Conservation (phyloP, 1,140 invertebrate species). For the Pseudomyrmex sp. region DNA sequence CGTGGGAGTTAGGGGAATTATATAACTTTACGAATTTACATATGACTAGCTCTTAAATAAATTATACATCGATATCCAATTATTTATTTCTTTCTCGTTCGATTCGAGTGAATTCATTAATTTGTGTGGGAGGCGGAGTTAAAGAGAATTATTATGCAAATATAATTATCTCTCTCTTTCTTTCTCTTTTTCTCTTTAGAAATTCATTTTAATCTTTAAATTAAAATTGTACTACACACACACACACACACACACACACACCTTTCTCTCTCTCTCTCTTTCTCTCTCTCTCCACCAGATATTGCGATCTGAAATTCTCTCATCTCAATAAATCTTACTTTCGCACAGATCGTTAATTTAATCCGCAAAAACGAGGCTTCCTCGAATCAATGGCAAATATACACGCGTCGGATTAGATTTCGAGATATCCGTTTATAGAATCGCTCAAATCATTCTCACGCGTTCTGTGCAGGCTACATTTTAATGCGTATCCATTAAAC, state of each 20-base stretch:
- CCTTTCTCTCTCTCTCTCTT: too few relatives aligned
- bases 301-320: neutral
- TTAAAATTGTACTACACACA: neutral
- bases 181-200: too few relatives aligned
- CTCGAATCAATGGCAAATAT: constrained; percentile 46
- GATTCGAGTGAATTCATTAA: constrained; percentile 24
- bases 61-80: constrained; percentile 49
- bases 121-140: neutral
- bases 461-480: constrained; percentile 58
- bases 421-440: constrained; percentile 55
- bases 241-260: neutral
- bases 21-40: constrained; percentile 14
- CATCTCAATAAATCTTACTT: constrained; percentile 19
- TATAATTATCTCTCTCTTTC: constrained; percentile 15
- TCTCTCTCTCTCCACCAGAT: too few relatives aligned
- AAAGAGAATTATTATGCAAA: constrained; percentile 34
- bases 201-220: neutral
- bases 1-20: neutral
- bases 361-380: constrained; percentile 24
- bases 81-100: constrained; percentile 30
- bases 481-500: constrained; percentile 72
- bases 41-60: constrained; percentile 27
- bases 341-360: constrained; percentile 22
- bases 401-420: constrained; percentile 54
- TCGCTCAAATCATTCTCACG: constrained; percentile 50